Evolutionary conservation across 1,140 invertebrate genomes (phyloP), one percentile per base, ranked within the genome.

Genomic region (Rhysida immarginata): DNA sequence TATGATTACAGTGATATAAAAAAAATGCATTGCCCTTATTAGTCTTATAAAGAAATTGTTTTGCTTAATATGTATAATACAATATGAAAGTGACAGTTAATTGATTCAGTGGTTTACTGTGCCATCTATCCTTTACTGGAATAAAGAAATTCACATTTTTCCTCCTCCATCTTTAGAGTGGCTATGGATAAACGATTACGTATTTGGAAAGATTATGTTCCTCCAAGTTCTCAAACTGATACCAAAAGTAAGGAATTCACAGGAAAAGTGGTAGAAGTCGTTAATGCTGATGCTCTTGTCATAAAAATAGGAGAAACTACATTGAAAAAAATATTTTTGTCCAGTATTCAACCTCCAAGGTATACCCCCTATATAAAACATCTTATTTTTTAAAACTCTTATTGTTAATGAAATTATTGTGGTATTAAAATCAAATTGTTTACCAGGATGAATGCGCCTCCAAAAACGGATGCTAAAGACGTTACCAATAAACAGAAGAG

Each of bases 261-360:
- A 41, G 92, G 82, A 18, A 87, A 81, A 46, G 91, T 96, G 0
- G 72, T 91, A 20, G 96, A 99, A 75, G 81, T 98, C 55, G 81
- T 93, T 0, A 95, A 90, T 68, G 95, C 87, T 2, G 96, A 99
- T 77, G 84, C 88, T 1, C 69, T 99, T 3, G 79, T 87, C 42
- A 79, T 99, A 0, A 91, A 91, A 67, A 73, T 82, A 16, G 70
- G 79, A 42, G 86, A 85, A 66, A 86, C 84, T 25, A 75, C 80
- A 43, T 70, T 79, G 1, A 92, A 92, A 67, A 99, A 98, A 74
- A 82, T 98, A 18, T 98, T 96, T 71, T 76, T 99, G 29, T 86
- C 95, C 18, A 96, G 92, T 63, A 88, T 99, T 63, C 78, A 93
- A 64, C 88, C 94, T 51, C 95, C 95, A 54, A 81, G 85, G 74